These are phyloP conservation scores for Gasteruption jaculator DNA, from an alignment of 2,888 invertebrate genomes.

Conservation along the genomic window DNA sequence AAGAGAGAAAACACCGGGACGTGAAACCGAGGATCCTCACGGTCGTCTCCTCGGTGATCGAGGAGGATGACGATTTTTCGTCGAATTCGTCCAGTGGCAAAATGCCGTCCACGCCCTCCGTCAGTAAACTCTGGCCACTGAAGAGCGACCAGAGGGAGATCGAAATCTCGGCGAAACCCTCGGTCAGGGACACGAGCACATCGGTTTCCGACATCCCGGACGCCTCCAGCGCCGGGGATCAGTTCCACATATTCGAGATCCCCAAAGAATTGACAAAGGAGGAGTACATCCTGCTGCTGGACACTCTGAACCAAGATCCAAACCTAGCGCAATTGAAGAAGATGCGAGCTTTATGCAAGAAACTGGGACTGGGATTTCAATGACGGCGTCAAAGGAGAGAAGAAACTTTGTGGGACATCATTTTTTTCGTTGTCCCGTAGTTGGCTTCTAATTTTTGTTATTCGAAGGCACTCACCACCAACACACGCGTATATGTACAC, in stretches of 20 bases:
- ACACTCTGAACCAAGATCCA: slow-evolving; percentile 30
- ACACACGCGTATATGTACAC: no score
- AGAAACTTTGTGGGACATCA: no score
- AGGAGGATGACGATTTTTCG: slow-evolving; percentile 18
- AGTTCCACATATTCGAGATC: slow-evolving; percentile 30
- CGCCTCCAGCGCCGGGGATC: slow-evolving; percentile 7
- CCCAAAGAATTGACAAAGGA: slow-evolving; percentile 33
- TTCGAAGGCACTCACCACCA: no score
- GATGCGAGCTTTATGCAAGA: slow-evolving; percentile 28
- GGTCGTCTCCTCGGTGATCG: slow-evolving; percentile 28
- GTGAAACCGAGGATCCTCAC: slow-evolving; percentile 27
- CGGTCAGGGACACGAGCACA: slow-evolving; percentile 35
- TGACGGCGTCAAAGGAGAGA: no score
- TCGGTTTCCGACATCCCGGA: slow-evolving; percentile 33
- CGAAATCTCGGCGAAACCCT: slow-evolving; percentile 36
- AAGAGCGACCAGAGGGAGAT: slow-evolving; percentile 31
- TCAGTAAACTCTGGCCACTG: slow-evolving; percentile 21
- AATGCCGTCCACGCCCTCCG: slow-evolving; percentile 7
- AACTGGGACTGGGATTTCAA: slow-evolving; percentile 25
- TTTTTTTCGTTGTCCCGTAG: no score
- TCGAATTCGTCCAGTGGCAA: slow-evolving; percentile 10
- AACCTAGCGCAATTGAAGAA: slow-evolving; percentile 28
- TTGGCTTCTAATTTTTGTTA: no score
- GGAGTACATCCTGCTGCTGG: slow-evolving; percentile 30
- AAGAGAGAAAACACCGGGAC: no score